Evolutionary conservation across 2,888 invertebrate genomes (phyloP), one percentile per base, ranked within the genome.

Genomic region (Calameuta idolon): DNA sequence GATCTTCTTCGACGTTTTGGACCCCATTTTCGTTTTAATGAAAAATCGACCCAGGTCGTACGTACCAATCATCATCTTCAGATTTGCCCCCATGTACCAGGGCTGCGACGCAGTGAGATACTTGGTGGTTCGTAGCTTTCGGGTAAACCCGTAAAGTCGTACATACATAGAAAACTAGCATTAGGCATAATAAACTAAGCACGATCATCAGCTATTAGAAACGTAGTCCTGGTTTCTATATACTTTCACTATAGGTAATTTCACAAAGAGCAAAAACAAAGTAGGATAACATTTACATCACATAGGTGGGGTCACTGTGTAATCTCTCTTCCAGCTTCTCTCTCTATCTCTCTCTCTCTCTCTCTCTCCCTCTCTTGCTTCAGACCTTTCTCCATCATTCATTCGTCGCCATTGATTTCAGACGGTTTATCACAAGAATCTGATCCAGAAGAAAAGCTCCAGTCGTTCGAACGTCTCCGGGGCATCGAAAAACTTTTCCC

Each of bases 1-100:
- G 76, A 80, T 79, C 80, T 77, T 80, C 80, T 79, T 81, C 80
- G 75, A 69, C 76, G 74, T 34, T 74, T 78, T 79, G 79, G 75
- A 79, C 83, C 82, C 79, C 77, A 79, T 85, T 83, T 81, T 80
- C 83, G 77, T 83, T 81, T 40, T n/a, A 74, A 75, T 75, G 78
- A 76, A 79, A 80, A 75, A 9, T 55, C 23, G 1, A 55, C 23
- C 15, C 15, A 15, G 23, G 23, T 55, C 55, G 0, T 9, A 55
- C 23, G 55, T 55, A 55, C 55, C 55, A 9, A 55, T 55, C 55
- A 37, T 37, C 37, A 23, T 23, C 55, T 40, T 40, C 40, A 5
- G 40, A 40, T 15, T 40, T 15, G 40, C 15, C 55, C 23, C 23
- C 5, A 23, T 55, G 5, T 55, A 55, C 55, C 55, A 9, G 5